Evolutionary conservation across 2,888 invertebrate species (phyloP).

Genomic region (Zhengitettix transpicula): DNA sequence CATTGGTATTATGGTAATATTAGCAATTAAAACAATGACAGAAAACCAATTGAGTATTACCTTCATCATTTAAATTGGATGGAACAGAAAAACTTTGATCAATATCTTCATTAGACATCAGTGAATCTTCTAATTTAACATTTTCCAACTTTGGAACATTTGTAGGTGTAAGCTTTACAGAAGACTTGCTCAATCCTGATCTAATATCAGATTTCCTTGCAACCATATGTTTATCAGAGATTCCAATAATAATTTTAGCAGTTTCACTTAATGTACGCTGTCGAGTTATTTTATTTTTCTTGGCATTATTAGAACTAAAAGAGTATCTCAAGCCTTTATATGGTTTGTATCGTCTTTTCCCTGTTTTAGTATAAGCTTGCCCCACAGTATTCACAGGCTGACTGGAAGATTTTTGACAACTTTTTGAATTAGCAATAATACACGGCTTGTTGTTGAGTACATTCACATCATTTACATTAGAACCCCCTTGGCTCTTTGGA

Average conservation of each 20-base stretch:
- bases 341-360: conserved; percentile 14
- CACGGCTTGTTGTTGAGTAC: neutral
- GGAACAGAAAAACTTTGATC: no score
- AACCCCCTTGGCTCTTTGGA: neutral
- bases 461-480: no score
- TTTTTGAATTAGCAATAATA: no score
- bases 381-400: neutral
- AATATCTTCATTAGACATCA: no score
- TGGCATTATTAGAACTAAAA: conserved; percentile 11
- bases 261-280: neutral
- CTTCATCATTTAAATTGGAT: no score
- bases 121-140: no score
- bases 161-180: no score
- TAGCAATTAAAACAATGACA: no score
- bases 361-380: conserved; percentile 13
- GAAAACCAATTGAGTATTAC: no score
- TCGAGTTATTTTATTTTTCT: conserved; percentile 5
- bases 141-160: no score
- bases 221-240: neutral
- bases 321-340: conserved; percentile 16
- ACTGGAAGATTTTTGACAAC: neutral
- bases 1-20: no score
- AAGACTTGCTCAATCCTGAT: no score
- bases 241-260: neutral
- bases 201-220: neutral